Base-by-base conservation (phyloP, 2,113 vertebrate genomes). In the Cottus gobio region DNA sequence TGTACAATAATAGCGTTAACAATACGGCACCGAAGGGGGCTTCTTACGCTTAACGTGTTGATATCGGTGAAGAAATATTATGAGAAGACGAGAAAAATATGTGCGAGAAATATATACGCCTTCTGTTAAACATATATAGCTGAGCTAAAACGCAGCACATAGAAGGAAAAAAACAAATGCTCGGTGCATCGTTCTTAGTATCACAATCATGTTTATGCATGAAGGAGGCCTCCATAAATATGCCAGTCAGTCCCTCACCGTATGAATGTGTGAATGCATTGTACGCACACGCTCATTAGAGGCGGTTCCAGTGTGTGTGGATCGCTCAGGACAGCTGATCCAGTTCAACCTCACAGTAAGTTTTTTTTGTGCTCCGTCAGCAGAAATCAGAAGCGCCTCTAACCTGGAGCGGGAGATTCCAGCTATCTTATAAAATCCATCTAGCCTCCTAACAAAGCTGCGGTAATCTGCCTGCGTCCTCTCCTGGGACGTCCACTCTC, bases 151-250 rank as follows among this genome's bases (percentile, higher is more conserved):
- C 2, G 5, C 20, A 13, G 7, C 46, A 22, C 46, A 26, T 10
- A 46, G 3, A 24, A 34, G 1, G 16, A 68, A 65, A 3, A 4
- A 11, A 70, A 15, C 11, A 2, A 3, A 13, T 13, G 16, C 44
- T 46, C 4, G n/a, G 16, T 39, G 16, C 69, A 56, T 1, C 3
- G 24, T 44, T 56, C 12, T 42, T 30, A n/a, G 46, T 28, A 30
- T 24, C 31, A 10, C 31, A 31, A 4, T 42, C 31, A 42, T 64
- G 28, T 44, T 46, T 70, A 75, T 46, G 48, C 36, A 80, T 66
- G 61, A 57, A 28, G 48, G 3, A 50, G 3, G 13, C 28, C 22
- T n/a, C 54, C 12, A 62, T 50, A 5, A 26, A 79, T 69, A 61
- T 61, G 58, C 50, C 28, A 57, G 46, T 57, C 22, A 36, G 31